Conservation (phyloP, 2,888 invertebrate genomes). For the Teinopalpus imperialis region DNA sequence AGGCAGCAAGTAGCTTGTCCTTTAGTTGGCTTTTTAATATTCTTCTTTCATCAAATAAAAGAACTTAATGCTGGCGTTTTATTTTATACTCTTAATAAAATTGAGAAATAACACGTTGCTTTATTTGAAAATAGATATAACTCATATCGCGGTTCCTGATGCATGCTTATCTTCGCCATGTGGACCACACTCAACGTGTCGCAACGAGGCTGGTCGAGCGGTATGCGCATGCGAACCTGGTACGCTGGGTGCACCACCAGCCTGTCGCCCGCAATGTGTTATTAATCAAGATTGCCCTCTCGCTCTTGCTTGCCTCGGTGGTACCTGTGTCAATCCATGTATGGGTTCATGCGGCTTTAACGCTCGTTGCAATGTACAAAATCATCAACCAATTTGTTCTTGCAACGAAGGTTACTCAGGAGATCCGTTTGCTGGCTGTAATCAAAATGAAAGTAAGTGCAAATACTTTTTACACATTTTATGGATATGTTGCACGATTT, state of each 20-base stretch:
- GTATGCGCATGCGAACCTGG: slow-evolving; percentile 88
- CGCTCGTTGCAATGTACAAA: slow-evolving; percentile 87
- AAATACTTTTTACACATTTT: slow-evolving; percentile 14
- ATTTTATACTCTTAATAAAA: no score
- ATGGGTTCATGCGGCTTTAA: slow-evolving; percentile 89
- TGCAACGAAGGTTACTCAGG: slow-evolving; percentile 89
- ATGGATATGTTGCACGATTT: slow-evolving; percentile 26
- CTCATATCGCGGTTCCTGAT: slow-evolving; percentile 62
- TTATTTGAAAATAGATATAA: slow-evolving; percentile 40
- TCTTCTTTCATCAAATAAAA: no score
- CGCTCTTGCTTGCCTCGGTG: slow-evolving; percentile 86
- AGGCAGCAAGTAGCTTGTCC: no score
- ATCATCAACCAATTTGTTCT: slow-evolving; percentile 88
- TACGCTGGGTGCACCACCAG: slow-evolving; percentile 90
- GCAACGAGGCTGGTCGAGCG: slow-evolving; percentile 83
- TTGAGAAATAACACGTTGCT: no score
- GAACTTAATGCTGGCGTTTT: no score
- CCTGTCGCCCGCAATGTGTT: slow-evolving; percentile 89
- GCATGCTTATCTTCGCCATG: slow-evolving; percentile 87
- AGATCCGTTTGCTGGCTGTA: slow-evolving; percentile 90
- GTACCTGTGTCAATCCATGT: slow-evolving; percentile 89
- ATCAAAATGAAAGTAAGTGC: slow-evolving; percentile 80
- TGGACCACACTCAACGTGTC: slow-evolving; percentile 85
- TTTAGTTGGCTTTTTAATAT: no score
- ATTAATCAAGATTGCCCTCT: slow-evolving; percentile 90